These are phyloP conservation scores for Solenopsis invicta DNA, from an alignment of 1,140 invertebrate genomes.

Conservation along the genomic window DNA sequence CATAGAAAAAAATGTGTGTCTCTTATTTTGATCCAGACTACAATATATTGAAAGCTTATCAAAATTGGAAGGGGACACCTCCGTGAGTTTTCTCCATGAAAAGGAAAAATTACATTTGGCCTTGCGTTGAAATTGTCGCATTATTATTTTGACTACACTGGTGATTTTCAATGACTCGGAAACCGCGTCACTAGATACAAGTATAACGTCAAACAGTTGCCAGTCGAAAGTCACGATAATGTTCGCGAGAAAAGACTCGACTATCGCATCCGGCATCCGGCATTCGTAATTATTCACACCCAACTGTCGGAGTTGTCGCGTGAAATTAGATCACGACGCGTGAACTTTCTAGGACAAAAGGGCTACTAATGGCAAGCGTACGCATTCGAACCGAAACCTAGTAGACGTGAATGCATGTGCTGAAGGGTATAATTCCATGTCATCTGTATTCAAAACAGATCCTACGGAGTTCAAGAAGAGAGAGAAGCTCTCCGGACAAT, in stretches of 20 bases:
- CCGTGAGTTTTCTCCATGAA: too few relatives aligned
- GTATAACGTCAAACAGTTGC: conserved; percentile 31
- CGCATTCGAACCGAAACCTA: conserved; percentile 27
- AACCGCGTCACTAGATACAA: background rate
- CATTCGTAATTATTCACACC: conserved; percentile 16
- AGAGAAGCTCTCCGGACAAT: conserved; percentile 14
- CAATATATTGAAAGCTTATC: too few relatives aligned
- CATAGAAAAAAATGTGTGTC: too few relatives aligned
- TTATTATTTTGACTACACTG: conserved; percentile 8
- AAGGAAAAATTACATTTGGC: conserved; percentile 17
- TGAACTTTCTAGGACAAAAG: conserved; percentile 46
- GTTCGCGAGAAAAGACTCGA: background rate
- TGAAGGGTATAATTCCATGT: conserved; percentile 34
- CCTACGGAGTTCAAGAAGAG: background rate
- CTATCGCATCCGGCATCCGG: conserved; percentile 7
- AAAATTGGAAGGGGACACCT: too few relatives aligned
- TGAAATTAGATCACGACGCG: conserved; percentile 49
- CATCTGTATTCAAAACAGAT: conserved; percentile 23
- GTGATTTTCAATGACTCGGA: conserved; percentile 23
- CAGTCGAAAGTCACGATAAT: conserved; percentile 48
- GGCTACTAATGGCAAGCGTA: conserved; percentile 17
- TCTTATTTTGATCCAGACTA: too few relatives aligned
- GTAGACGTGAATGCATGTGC: conserved; percentile 27
- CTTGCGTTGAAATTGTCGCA: conserved; percentile 34
- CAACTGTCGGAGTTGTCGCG: conserved; percentile 17